Evolutionary conservation across 2,113 vertebrate species (phyloP), one percentile per base, ranked within the genome.

Genomic region (Meleagris gallopavo): DNA sequence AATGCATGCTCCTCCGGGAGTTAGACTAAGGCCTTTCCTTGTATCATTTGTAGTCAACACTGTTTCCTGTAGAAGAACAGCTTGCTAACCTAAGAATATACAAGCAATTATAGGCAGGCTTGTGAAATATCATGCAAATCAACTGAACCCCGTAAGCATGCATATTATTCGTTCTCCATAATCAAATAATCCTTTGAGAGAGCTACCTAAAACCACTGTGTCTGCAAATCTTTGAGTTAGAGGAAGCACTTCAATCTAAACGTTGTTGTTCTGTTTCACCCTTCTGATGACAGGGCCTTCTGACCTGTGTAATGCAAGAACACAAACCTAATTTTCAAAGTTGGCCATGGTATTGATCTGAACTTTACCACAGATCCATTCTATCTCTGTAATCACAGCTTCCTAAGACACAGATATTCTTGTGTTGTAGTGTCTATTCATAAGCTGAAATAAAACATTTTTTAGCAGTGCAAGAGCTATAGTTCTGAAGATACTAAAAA

Each of bases 181-280:
- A 77, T 73, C 69, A 84, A 72, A 88, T 81, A 79, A 85, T 95
- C 73, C 77, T 95, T 88, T 90, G 95, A 86, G 91, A 90, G 88
- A 70, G 4, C 70, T 95, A 80, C 41, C 69, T 86, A 45, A 54
- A 95, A 32, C 65, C 24, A 5, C 61, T 34, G 40, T 62, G 74
- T 0, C 55, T n/a, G 30, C 11, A 20, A 52, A 45, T 86, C 70
- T 73, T 0, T 19, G 60, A 32, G 57, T 27, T 22, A 38, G 79
- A 67, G 75, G 71, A 87, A 91, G 17, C 1, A 2, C 92, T 83
- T 60, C 13, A 17, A 45, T 77, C 84, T 73, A 20, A 79, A n/a
- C 16, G 61, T 52, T 0, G 2, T 58, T 78, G 24, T 72, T 90
- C 30, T 83, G 2, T 2, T 38, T 86, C 27, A 54, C 52, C 43